A percentile compares a stretch with the other conserved stretches of the same genome.
Conservation (phyloP, 2,113 vertebrate species). For the Saccopteryx leptura region DNA sequence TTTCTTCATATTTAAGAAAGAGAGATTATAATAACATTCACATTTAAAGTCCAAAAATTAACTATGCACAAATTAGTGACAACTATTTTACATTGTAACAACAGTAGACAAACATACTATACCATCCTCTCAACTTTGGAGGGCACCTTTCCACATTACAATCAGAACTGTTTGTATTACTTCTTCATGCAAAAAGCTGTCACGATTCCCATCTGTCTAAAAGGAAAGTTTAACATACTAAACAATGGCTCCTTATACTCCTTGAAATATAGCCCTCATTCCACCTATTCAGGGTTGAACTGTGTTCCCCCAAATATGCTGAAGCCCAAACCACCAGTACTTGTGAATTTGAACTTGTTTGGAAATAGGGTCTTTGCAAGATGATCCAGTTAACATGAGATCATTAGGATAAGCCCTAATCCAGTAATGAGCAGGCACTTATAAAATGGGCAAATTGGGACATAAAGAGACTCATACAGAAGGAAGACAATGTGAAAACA, state of each 20-base stretch:
- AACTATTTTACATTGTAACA: background rate
- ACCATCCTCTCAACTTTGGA: background rate
- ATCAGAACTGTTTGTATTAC: background rate
- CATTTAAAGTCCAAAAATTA: background rate
- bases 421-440: background rate
- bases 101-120: background rate
- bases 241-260: background rate
- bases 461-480: background rate
- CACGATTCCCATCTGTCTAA: background rate
- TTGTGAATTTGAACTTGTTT: background rate
- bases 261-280: background rate
- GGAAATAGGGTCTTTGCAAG: background rate
- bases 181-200: slow-evolving; percentile 31
- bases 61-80: background rate
- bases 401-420: background rate
- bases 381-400: background rate
- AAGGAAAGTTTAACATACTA: background rate
- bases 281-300: background rate
- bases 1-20: background rate
- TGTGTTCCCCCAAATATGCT: background rate
- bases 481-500: background rate
- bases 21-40: background rate
- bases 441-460: background rate
- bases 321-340: background rate
- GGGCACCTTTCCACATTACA: background rate